Conservation (phyloP, 1,140 invertebrate genomes). For the Hyles euphorbiae region DNA sequence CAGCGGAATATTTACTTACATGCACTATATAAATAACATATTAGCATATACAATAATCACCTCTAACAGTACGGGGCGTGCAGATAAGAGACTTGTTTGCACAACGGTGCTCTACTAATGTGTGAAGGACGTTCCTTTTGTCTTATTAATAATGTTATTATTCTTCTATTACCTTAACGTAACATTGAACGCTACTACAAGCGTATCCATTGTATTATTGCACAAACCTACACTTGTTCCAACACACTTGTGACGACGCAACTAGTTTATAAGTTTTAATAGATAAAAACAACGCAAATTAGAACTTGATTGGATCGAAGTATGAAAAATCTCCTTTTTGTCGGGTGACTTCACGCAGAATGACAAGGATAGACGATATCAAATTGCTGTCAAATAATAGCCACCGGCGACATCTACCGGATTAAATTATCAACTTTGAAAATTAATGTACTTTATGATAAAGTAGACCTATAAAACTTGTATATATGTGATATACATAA, state of each 20-base stretch:
- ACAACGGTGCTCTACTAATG: conserved; percentile 64
- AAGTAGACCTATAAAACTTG: no score
- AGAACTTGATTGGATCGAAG: neutral
- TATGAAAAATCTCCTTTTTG: neutral
- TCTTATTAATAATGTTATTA: conserved; percentile 46
- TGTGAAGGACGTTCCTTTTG: conserved; percentile 71
- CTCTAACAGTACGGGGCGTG: conserved; percentile 55
- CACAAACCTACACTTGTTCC: neutral
- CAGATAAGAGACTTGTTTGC: conserved; percentile 50
- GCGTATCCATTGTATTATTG: conserved; percentile 15
- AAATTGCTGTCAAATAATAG: conserved; percentile 4
- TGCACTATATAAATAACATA: conserved; percentile 49
- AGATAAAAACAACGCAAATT: neutral
- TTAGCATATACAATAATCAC: conserved; percentile 63
- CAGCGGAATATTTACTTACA: conserved; percentile 53
- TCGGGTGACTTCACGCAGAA: neutral
- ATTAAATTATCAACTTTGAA: neutral
- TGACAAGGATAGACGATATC: neutral
- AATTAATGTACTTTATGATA: no score
- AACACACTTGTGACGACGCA: conserved; percentile 1
- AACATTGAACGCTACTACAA: conserved; percentile 29
- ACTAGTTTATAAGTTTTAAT: neutral
- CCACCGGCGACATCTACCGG: conserved; percentile 2
- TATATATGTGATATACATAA: no score
- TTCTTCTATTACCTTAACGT: conserved; percentile 55